phyloP scores from a whole-genome alignment of 2,797 vertebrate genomes.

The Sus cebifrons region DNA sequence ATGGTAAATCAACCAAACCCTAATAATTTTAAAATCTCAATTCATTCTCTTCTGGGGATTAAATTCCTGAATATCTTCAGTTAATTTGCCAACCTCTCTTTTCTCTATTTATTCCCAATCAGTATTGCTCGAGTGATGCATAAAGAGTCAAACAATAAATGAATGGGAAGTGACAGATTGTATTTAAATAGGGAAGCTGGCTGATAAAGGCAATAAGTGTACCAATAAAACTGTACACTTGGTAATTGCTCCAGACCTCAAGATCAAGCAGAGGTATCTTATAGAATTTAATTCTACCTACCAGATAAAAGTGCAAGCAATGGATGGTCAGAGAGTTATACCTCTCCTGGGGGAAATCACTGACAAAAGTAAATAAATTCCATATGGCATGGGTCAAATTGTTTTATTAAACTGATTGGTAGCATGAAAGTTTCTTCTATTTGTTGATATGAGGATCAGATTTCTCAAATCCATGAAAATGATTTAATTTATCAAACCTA shows the following conservation, averaged over 20 bases:
- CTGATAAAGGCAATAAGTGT: background rate
- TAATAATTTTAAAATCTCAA: background rate
- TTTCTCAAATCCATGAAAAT: slow-evolving; percentile 69
- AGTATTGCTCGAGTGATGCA: slow-evolving; percentile 29
- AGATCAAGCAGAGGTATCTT: background rate
- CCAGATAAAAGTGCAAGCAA: background rate
- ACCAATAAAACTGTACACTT: slow-evolving; percentile 13
- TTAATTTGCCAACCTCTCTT: slow-evolving; percentile 46
- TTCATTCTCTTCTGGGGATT: slow-evolving; percentile 28
- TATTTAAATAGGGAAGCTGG: slow-evolving; percentile 64
- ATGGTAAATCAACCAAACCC: no score
- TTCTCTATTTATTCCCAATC: slow-evolving; percentile 62
- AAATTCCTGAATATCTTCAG: slow-evolving; percentile 54
- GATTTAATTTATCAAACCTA: slow-evolving; percentile 77
- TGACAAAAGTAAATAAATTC: slow-evolving; percentile 67
- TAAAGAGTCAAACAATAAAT: slow-evolving; percentile 33
- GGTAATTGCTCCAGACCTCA: background rate
- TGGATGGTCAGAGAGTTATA: slow-evolving; percentile 50
- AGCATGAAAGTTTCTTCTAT: slow-evolving; percentile 30
- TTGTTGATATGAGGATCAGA: slow-evolving; percentile 60
- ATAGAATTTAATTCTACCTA: background rate
- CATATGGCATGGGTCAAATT: background rate
- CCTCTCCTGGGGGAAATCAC: slow-evolving; percentile 66
- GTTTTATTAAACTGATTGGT: slow-evolving; percentile 75
- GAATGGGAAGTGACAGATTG: background rate